Conservation (phyloP, 2,797 vertebrate genomes). For the Dendrocincla fuliginosa region DNA sequence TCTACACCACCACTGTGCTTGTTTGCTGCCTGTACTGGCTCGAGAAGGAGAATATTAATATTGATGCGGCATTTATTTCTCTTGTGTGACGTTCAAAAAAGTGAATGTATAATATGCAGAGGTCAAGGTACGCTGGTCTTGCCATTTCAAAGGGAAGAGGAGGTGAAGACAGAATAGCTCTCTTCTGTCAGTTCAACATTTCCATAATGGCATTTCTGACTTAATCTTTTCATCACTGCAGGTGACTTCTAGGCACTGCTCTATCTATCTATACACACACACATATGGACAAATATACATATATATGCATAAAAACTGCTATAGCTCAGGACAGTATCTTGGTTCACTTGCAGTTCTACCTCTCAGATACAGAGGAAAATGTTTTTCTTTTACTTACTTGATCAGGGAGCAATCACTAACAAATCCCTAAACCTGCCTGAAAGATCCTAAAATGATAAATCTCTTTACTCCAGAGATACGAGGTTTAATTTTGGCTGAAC, state of each 20-base stretch:
- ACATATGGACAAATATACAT: neutral
- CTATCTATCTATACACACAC: neutral
- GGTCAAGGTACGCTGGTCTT: neutral
- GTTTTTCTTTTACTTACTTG: neutral
- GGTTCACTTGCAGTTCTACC: neutral
- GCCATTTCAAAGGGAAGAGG: neutral
- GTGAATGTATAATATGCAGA: neutral
- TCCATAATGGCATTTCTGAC: neutral
- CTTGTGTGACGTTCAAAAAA: slow-evolving; percentile 4
- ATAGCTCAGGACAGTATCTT: neutral
- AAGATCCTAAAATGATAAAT: neutral
- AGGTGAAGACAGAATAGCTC: neutral
- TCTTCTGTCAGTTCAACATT: neutral
- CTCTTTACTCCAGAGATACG: neutral
- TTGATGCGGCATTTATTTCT: slow-evolving; percentile 10
- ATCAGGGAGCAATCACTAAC: neutral
- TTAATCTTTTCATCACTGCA: neutral
- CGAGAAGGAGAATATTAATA: neutral
- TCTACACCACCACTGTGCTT: neutral
- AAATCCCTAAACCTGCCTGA: neutral
- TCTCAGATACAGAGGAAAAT: neutral
- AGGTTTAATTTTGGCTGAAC: slow-evolving; percentile 25
- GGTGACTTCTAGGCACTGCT: neutral
- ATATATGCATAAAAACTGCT: neutral
- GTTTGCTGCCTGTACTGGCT: neutral